Base-by-base conservation (phyloP, 35 echinoderm and acorn worm genomes). In the Nesometra sesokonis region DNA sequence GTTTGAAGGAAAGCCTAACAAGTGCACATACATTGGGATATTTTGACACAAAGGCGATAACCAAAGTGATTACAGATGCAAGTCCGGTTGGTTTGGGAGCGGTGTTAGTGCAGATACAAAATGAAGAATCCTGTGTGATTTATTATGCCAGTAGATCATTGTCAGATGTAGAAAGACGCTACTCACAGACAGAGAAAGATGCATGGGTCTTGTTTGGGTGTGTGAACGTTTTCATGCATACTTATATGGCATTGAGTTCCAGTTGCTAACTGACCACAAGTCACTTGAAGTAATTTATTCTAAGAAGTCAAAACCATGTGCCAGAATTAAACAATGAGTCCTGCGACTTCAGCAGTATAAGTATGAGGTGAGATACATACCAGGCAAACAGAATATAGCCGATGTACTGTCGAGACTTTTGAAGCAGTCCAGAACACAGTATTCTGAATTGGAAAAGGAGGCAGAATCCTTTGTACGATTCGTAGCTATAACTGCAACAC, bases 171-270 rank as follows among this genome's bases (percentile, higher is more conserved):
- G 91, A 93, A 35, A 82, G 87, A 30, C 80, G 77, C 36, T 89
- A 93, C 36, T 93, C 82, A 29, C 86, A 89, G 43, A 93, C 91
- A 5, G 91, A 92, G 35, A 84, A 85, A n/a, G 80, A 93, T 38
- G 86, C 91, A 0, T 93, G 32, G 80, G 80, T 46, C 32, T 92
- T 32, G 86, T 92, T 77, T 92, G 76, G 90, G 86, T 80, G 13
- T 92, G 84, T 57, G 85, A 91, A 34, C 9, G 35, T 83, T 88
- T 91, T 40, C 90, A 91, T 33, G 67, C 84, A 1, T 91, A 87
- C 33, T 13, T 91, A 30, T 91, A 91, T 46, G 85, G 47, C 5
- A 46, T 40, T 4, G 86, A 91, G 35, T 87, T 91, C 57, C 90
- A 37, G 79, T n/a, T n/a, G n/a, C n/a, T n/a, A n/a, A n/a, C n/a